These are phyloP conservation scores for Paramormyrops kingsleyae DNA, from an alignment of 2,113 vertebrate species.

Conservation along the genomic window DNA sequence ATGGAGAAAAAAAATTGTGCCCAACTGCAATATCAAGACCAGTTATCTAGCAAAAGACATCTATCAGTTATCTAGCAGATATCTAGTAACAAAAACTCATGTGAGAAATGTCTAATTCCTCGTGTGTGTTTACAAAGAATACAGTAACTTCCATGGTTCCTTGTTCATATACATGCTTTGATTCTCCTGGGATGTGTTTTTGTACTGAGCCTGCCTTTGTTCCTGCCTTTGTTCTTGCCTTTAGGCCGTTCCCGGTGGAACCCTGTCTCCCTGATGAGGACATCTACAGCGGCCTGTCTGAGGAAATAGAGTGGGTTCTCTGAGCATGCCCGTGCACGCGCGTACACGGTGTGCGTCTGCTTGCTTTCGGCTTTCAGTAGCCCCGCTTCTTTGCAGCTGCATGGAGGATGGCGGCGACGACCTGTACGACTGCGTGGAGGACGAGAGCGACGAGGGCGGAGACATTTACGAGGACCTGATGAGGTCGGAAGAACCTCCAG, in stretches of 20 bases:
- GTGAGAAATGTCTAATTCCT: neutral
- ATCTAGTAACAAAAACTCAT: neutral
- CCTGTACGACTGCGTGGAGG: conserved; percentile 65
- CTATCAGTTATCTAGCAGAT: neutral
- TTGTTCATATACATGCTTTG: neutral
- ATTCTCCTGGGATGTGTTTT: neutral
- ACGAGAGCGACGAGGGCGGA: conserved; percentile 58
- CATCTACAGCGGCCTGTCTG: conserved; percentile 4
- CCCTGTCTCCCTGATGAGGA: neutral
- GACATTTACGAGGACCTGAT: conserved; percentile 69
- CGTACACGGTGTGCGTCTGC: neutral
- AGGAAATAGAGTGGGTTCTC: neutral
- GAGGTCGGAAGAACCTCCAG: conserved; percentile 41
- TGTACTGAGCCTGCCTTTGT: neutral
- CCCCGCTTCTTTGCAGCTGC: conserved; percentile 41
- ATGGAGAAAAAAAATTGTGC: neutral
- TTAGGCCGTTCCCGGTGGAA: neutral
- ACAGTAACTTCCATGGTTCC: neutral
- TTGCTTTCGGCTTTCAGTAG: neutral
- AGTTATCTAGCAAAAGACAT: neutral
- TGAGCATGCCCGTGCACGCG: no score
- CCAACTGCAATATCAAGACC: neutral
- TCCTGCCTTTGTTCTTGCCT: neutral
- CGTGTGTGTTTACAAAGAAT: neutral
- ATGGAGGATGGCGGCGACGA: conserved; percentile 65